These are phyloP conservation scores for Tribolium castaneum DNA, from an alignment of 1,140 invertebrate species.

Conservation along the genomic window DNA sequence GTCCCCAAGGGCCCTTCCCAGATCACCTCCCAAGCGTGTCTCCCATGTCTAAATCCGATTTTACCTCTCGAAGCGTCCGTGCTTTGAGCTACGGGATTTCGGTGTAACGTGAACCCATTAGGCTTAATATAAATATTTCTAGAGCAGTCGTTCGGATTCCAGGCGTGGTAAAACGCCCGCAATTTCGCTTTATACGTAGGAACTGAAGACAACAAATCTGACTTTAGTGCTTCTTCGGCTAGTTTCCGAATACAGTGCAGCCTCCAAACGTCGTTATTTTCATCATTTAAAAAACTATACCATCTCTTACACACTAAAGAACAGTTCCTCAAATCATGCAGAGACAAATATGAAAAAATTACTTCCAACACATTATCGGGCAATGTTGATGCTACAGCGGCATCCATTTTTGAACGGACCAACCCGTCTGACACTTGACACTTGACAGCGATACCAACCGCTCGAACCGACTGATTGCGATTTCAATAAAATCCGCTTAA, in stretches of 20 bases:
- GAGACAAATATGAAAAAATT: conserved; percentile 92
- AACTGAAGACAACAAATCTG: conserved; percentile 89
- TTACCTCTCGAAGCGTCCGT: conserved; percentile 96
- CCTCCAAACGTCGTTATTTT: conserved; percentile 96
- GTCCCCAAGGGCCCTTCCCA: conserved; percentile 99
- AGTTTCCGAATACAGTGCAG: conserved; percentile 89
- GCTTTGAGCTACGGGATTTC: conserved; percentile 97
- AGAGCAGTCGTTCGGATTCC: conserved; percentile 98
- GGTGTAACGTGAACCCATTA: conserved; percentile 96
- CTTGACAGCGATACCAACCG: not conserved
- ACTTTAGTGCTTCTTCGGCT: conserved; percentile 91
- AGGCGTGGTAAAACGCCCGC: conserved; percentile 93
- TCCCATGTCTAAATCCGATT: conserved; percentile 91
- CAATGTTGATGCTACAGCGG: conserved; percentile 60
- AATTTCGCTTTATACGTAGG: conserved; percentile 95
- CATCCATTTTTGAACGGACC: conserved; percentile 57
- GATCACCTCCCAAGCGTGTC: conserved; percentile 98
- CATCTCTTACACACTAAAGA: conserved; percentile 94
- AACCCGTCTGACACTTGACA: conserved; percentile 9
- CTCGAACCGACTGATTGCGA: not conserved
- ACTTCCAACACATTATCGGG: conserved; percentile 89
- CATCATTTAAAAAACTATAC: conserved; percentile 90
- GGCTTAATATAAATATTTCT: conserved; percentile 97
- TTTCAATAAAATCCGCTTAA: not conserved
- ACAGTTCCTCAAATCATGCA: conserved; percentile 89